These are phyloP conservation scores for Heliconius himera DNA, from an alignment of 1,140 invertebrate species.

Conservation along the genomic window DNA sequence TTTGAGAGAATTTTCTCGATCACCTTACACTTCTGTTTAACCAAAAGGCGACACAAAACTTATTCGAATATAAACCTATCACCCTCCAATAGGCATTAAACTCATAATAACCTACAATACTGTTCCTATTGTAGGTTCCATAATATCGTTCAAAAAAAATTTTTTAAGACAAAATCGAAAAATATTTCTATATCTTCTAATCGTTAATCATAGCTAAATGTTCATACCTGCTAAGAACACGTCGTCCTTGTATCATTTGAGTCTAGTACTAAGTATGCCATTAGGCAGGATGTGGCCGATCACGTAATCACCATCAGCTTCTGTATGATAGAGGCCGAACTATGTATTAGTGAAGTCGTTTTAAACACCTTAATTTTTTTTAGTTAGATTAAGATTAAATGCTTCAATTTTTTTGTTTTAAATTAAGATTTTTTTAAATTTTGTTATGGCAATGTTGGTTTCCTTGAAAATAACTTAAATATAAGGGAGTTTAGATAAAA, in stretches of 20 bases:
- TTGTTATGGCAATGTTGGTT: too few relatives aligned
- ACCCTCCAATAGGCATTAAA: background rate
- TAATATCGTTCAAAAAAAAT: background rate
- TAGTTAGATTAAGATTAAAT: background rate
- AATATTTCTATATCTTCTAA: background rate
- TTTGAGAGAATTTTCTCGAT: too few relatives aligned
- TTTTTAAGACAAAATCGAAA: background rate
- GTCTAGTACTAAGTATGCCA: constrained; percentile 31
- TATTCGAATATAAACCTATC: too few relatives aligned
- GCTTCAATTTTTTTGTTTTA: background rate
- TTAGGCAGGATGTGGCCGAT: constrained; percentile 34
- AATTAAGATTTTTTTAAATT: background rate
- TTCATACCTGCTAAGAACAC: constrained; percentile 13
- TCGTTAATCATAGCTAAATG: too few relatives aligned
- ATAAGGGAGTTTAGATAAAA: too few relatives aligned
- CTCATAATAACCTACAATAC: background rate
- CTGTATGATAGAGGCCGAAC: constrained; percentile 3
- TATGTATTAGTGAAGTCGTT: background rate
- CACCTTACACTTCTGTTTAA: too few relatives aligned
- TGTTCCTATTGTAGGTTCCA: too few relatives aligned
- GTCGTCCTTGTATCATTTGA: constrained; percentile 36
- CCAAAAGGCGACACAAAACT: too few relatives aligned
- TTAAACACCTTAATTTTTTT: background rate
- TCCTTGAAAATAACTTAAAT: too few relatives aligned
- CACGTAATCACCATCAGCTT: constrained; percentile 26